Base-by-base conservation (phyloP, 1,140 invertebrate species). In the Diabrotica undecimpunctata region DNA sequence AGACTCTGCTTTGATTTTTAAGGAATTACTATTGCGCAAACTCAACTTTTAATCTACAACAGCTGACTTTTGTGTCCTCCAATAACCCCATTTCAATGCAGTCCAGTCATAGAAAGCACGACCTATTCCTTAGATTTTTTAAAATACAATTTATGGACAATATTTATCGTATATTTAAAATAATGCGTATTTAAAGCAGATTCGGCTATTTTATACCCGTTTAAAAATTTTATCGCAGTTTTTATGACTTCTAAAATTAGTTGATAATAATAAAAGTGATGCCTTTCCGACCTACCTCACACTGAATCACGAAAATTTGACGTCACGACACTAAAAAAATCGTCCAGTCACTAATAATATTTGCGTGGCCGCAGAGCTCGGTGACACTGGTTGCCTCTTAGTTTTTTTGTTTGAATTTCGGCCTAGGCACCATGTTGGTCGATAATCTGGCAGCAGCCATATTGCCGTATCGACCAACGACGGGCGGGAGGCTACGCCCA, bases 391-490 rank as follows among this genome's bases (percentile, higher is more conserved):
- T 64, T 46, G n/a, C 41, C 8, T 60, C 39, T 37, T 62, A 13
- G 59, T 61, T 66, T 69, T 69, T 66, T 66, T 69, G 55, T 66
- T 66, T 54, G 61, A 52, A 54, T 66, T 66, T 65, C 12, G 62
- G 67, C 62, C 65, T 59, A 56, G 70, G 37, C 60, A 59, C 70
- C 70, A 71, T 71, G 65, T 69, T 70, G 58, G 66, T 37, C 59
- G 41, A 61, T 52, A 39, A 61, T 14, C 35, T 55, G 8, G 36
- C 57, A 64, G 36, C 70, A 61, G 70, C 70, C 70, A 71, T 71
- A 56, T 69, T 71, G 70, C 53, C 53, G 64, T 71, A 71, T 71
- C 70, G 70, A 71, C 70, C 70, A 71, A 71, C 70, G 66, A 59
- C 55, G 61, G 8, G 66, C 37, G 55, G 12, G 14, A 41, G 67